A percentile compares a stretch with the other conserved stretches of the same genome.
These are phyloP conservation scores for Todus mexicanus DNA, from an alignment of 2,797 vertebrate genomes.

Conservation along the genomic window DNA sequence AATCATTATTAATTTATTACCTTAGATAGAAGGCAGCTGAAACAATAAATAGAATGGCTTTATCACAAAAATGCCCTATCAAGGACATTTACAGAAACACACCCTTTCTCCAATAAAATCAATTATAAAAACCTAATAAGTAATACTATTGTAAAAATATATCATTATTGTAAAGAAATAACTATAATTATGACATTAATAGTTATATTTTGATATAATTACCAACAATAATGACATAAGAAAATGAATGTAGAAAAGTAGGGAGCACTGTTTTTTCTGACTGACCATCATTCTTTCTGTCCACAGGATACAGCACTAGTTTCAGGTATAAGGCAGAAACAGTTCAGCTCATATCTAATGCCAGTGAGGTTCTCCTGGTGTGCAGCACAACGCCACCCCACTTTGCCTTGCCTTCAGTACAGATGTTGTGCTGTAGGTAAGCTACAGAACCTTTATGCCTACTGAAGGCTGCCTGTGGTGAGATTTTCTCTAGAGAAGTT, in stretches of 20 bases:
- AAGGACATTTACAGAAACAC: neutral
- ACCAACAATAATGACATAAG: neutral
- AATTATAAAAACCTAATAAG: neutral
- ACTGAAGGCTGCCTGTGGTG: neutral
- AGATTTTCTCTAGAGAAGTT: neutral
- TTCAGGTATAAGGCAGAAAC: neutral
- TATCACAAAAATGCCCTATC: neutral
- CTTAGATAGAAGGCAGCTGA: neutral
- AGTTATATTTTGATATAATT: neutral
- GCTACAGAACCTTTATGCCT: neutral
- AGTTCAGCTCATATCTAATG: neutral
- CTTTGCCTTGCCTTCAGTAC: neutral
- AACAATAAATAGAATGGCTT: neutral
- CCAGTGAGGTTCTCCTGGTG: neutral
- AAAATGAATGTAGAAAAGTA: neutral
- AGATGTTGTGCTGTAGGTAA: neutral
- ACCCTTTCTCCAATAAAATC: neutral
- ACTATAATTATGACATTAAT: neutral
- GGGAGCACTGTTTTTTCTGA: neutral
- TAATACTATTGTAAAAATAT: neutral
- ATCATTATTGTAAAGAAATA: neutral
- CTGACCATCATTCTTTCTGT: neutral
- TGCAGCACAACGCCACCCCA: neutral
- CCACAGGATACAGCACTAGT: neutral
- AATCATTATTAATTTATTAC: conserved; percentile 11